phyloP scores from a whole-genome alignment of 2,113 vertebrate genomes.

The Dicrurus megarhynchus region DNA sequence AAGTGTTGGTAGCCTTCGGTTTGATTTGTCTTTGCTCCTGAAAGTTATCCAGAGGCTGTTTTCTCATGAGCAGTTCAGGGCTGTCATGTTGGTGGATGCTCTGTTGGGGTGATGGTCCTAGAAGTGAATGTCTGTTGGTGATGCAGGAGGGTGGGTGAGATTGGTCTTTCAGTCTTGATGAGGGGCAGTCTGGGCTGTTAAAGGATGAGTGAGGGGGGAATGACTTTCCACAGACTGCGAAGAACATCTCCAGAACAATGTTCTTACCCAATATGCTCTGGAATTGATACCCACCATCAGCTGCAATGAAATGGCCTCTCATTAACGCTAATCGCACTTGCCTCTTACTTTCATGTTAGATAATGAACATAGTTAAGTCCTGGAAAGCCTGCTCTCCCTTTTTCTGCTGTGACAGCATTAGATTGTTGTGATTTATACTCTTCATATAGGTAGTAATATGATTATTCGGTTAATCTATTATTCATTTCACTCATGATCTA shows the following conservation, averaged over 20 bases:
- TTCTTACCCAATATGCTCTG: not conserved
- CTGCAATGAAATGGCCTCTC: not conserved
- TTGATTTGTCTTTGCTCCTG: not conserved
- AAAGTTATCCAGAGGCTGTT: not conserved
- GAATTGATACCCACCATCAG: not conserved
- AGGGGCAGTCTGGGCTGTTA: not conserved
- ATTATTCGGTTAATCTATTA: slow-evolving; percentile 78
- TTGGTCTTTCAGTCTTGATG: not conserved
- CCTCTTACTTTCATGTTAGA: not conserved
- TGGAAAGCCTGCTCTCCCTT: not conserved
- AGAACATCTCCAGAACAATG: not conserved
- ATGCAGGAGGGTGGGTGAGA: accelerated
- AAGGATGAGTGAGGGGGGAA: not conserved
- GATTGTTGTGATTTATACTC: slow-evolving; percentile 65
- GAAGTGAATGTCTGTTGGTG: not conserved
- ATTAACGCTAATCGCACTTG: not conserved
- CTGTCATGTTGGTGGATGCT: not conserved
- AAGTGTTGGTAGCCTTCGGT: not conserved
- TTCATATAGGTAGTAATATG: slow-evolving; percentile 72
- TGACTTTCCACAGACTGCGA: not conserved
- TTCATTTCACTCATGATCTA: slow-evolving; percentile 74
- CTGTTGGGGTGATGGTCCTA: not conserved
- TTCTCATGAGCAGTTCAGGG: not conserved
- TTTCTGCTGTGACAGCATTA: slow-evolving; percentile 48
- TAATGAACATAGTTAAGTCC: not conserved